Evolutionary conservation across 2,888 invertebrate species (phyloP).

Genomic region (Sesia bembeciformis): DNA sequence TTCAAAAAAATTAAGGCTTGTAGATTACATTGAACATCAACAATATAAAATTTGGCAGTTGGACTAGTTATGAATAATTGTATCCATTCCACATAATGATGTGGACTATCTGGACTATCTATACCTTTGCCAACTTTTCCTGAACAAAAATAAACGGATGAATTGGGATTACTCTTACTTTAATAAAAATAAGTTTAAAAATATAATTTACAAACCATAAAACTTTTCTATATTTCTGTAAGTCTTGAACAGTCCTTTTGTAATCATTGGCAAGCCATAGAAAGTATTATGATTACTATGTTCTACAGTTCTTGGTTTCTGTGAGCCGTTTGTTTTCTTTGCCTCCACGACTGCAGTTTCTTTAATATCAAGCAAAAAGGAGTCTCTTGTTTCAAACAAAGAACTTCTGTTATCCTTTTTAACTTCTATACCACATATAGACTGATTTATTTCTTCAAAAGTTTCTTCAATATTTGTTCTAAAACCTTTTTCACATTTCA

Average conservation of each 20-base stretch:
- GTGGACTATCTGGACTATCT: too few species aligned
- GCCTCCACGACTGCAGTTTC: slow-evolving; percentile 32
- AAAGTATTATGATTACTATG: slow-evolving; percentile 54
- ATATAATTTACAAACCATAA: slow-evolving; percentile 78
- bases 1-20: too few species aligned
- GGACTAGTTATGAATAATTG: too few species aligned
- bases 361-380: slow-evolving; percentile 52
- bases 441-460: slow-evolving; percentile 69
- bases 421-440: slow-evolving; percentile 53
- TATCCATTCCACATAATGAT: too few species aligned
- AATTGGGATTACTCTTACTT: too few species aligned
- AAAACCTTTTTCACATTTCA: slow-evolving; percentile 21
- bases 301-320: slow-evolving; percentile 9
- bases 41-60: too few species aligned
- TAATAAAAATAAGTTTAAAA: not conserved
- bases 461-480: slow-evolving; percentile 43
- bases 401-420: slow-evolving; percentile 25
- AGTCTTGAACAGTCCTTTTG: slow-evolving; percentile 80
- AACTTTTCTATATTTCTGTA: slow-evolving; percentile 86
- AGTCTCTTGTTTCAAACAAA: slow-evolving; percentile 55
- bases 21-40: too few species aligned
- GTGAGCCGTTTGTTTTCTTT: slow-evolving; percentile 10
- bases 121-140: too few species aligned
- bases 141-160: too few species aligned
- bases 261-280: slow-evolving; percentile 84